A percentile compares a stretch with the other conserved stretches of the same genome.
Evolutionary conservation across 2,797 vertebrate genomes (phyloP).

Genomic region (Thripadectes ignobilis): DNA sequence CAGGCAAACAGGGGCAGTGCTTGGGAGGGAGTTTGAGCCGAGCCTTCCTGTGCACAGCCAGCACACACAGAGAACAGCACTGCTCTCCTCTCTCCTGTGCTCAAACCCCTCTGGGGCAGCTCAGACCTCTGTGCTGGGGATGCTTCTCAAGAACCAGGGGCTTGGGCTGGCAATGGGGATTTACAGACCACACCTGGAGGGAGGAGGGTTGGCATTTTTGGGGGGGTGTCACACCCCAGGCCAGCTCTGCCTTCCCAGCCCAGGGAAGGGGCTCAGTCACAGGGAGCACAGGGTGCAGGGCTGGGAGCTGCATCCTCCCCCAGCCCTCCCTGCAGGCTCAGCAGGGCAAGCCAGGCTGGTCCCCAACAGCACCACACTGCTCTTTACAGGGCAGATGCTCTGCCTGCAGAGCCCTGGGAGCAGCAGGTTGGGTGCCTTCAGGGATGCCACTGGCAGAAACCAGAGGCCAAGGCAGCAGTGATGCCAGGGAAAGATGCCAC

Average conservation of each 20-base stretch:
- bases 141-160: not conserved
- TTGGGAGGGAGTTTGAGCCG: not conserved
- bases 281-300: not conserved
- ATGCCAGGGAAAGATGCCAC: not conserved
- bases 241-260: not conserved
- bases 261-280: fast-evolving
- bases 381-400: not conserved
- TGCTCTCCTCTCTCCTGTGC: not conserved
- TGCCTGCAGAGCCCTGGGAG: not conserved
- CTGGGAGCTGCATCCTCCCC: not conserved
- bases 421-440: not conserved
- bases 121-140: not conserved
- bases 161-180: not conserved
- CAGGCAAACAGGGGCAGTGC: not conserved
- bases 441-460: not conserved
- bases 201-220: not conserved
- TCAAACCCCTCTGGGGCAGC: not conserved
- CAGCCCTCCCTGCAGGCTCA: not conserved
- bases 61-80: not conserved
- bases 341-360: not conserved
- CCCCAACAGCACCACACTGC: fast-evolving
- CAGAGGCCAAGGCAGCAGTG: not conserved
- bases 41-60: not conserved
- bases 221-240: not conserved
- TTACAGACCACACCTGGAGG: not conserved